A percentile compares a stretch with the other conserved stretches of the same genome.
Evolutionary conservation across 2,113 vertebrate species (phyloP).

Genomic region (Catagonus wagneri): DNA sequence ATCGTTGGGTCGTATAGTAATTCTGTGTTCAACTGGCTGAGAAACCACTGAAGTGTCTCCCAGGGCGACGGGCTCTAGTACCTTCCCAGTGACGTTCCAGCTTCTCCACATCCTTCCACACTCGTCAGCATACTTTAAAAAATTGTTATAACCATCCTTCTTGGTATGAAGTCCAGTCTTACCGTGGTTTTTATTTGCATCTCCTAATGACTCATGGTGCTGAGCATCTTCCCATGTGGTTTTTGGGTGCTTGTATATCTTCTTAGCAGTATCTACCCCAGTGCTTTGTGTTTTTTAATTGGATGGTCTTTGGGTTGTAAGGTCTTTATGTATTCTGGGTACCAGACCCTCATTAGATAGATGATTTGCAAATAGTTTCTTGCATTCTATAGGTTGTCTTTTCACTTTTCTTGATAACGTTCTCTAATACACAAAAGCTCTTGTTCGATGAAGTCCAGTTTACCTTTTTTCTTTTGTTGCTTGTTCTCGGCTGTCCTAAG

Average conservation of each 20-base stretch:
- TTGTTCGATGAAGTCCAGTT: background rate
- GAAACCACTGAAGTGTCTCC: background rate
- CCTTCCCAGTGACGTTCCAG: background rate
- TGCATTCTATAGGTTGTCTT: background rate
- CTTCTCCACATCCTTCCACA: background rate
- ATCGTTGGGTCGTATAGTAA: background rate
- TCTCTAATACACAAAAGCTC: background rate
- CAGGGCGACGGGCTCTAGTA: background rate
- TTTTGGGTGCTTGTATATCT: background rate
- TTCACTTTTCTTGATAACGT: background rate
- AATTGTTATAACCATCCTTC: background rate
- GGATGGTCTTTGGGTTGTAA: background rate
- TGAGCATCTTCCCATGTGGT: background rate
- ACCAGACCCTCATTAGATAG: background rate
- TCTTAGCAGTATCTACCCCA: background rate
- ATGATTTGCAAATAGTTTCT: background rate
- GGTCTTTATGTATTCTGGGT: background rate
- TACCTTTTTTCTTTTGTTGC: background rate
- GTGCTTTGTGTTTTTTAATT: background rate
- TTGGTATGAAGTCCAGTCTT: background rate
- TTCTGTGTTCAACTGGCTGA: background rate
- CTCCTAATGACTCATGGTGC: background rate
- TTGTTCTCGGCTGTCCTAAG: background rate
- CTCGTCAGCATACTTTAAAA: background rate
- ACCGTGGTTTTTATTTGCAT: background rate